phyloP scores from a whole-genome alignment of 2,888 invertebrate species.

The Myathropa florea region DNA sequence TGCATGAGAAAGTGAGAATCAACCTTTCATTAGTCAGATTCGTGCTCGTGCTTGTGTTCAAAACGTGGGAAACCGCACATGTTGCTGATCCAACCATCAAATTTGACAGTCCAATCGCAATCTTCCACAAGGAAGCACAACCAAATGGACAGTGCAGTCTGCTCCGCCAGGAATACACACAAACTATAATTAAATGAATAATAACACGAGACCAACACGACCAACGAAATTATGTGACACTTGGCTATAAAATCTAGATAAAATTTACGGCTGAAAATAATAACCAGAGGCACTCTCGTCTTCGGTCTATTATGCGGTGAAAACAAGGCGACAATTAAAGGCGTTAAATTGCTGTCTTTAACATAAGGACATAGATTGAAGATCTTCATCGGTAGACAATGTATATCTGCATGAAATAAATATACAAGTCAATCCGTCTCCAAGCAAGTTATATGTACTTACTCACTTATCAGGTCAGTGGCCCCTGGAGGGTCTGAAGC shows the following conservation, averaged over 20 bases:
- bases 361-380: no score
- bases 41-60: background rate
- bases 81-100: background rate
- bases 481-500: no score
- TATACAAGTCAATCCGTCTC: no score
- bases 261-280: no score
- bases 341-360: no score
- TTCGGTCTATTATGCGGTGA: no score
- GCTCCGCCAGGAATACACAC: background rate
- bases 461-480: no score
- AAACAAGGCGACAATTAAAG: no score
- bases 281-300: no score
- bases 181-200: constrained; percentile 6
- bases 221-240: background rate
- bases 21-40: background rate
- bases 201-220: background rate
- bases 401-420: no score
- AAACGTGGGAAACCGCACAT: background rate
- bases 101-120: background rate
- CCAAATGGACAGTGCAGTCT: background rate
- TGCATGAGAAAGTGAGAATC: background rate
- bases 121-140: background rate
- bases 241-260: constrained; percentile 37
- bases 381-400: no score
- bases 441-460: no score